These are phyloP conservation scores for Epizoanthus stellaris DNA, from an alignment of 92 coral and sea anemone genomes.

Conservation along the genomic window DNA sequence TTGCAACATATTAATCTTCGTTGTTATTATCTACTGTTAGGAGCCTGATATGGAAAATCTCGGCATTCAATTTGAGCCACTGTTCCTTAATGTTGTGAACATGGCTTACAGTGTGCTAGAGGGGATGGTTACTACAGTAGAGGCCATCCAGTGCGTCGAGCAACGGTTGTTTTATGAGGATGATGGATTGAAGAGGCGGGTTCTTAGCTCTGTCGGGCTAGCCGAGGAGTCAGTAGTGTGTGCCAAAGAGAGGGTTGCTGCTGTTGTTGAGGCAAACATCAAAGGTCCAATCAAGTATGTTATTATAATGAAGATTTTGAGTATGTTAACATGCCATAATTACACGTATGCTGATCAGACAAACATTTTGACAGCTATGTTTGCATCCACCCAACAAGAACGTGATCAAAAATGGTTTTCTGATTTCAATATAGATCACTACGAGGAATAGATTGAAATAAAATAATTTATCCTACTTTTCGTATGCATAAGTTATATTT, in stretches of 20 bases:
- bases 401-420: too few relatives aligned
- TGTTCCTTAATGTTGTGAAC: constrained; percentile 69
- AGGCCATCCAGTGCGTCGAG: constrained; percentile 82
- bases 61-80: constrained; percentile 83
- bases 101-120: constrained; percentile 75
- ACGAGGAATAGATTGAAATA: too few relatives aligned
- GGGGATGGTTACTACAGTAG: constrained; percentile 79
- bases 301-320: background rate
- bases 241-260: constrained; percentile 79
- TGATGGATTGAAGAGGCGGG: constrained; percentile 76
- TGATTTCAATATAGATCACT: too few relatives aligned
- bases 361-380: too few relatives aligned
- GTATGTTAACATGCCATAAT: too few relatives aligned
- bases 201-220: constrained; percentile 72
- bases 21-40: constrained; percentile 29
- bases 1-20: background rate
- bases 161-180: constrained; percentile 90
- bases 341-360: too few relatives aligned
- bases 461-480: too few relatives aligned
- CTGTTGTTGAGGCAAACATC: constrained; percentile 82
- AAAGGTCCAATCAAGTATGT: constrained; percentile 90
- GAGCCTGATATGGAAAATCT: constrained; percentile 84
- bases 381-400: too few relatives aligned
- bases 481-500: too few relatives aligned
- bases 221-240: constrained; percentile 79